Evolutionary conservation across 2,113 vertebrate species (phyloP), one percentile per base, ranked within the genome.

Genomic region (Cichladusa arquata): DNA sequence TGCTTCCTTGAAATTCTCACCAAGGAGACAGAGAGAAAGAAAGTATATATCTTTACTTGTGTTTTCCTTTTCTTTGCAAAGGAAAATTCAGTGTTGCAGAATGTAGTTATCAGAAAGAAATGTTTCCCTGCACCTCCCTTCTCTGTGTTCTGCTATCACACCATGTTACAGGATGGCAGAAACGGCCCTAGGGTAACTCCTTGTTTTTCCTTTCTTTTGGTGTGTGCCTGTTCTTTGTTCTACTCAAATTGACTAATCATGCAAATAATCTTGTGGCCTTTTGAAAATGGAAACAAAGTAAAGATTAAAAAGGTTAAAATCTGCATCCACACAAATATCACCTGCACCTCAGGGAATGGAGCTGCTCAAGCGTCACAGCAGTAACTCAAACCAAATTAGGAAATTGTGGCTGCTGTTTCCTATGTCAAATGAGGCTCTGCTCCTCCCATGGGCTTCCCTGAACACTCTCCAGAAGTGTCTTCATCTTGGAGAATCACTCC

Each of bases 241-340:
- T 94, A 47, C 61, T 83, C 72, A 53, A 78, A 81, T 66, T 80
- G 77, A 91, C 91, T 95, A 96, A 93, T 96, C 89, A 84, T 65
- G 88, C 88, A 97, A 96, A 95, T 87, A 93, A 95, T 88, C 95
- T 92, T 51, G 40, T 96, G 96, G 93, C 95, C 96, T 97, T 97
- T 97, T 64, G 76, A 90, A 97, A 96, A 83, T 13, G 58, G 96
- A 95, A 96, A 94, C 93, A 96, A 81, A 96, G 86, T 93, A 95
- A 96, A 96, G 72, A 90, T 93, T 84, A 94, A 95, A 96, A 97
- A 96, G 95, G 95, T 97, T 98, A 97, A 96, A 95, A 95, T 96
- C 91, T 97, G 74, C 89, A 85, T 97, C 64, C 73, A 56, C 72
- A 96, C 57, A 96, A 95, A 96, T 97, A 94, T 84, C 89, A 95